Evolutionary conservation across 2,888 invertebrate genomes (phyloP), one percentile per base, ranked within the genome.

Genomic region (Amblyjoppa fuscipennis): DNA sequence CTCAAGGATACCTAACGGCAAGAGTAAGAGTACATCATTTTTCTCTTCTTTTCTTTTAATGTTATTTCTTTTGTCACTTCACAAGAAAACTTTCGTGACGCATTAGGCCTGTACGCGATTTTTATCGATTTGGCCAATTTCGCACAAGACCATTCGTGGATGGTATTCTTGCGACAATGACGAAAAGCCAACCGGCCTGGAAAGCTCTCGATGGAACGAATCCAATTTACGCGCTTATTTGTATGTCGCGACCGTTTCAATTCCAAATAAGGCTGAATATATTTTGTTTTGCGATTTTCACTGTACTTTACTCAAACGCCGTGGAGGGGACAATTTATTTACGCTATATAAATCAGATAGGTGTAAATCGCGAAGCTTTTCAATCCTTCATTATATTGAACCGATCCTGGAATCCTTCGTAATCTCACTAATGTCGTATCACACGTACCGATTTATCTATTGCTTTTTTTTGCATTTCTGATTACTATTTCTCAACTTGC

Each of bases 21-120:
- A 34, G 20, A 16, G 51, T 28, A 41, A 70, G 11, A 61, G 13
- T 31, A 59, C 61, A 45, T 41, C 20, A 69, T 82, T 53, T 34
- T 6, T 53, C 49, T 69, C 3, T 16, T 45, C 25, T 73, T 74
- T 16, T 34, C 25, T 73, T 74, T 2, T 78, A 38, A 51, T 70
- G 11, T 41, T 41, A 41, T 13, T 61, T 64, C 59, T 41, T 76
- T 76, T 53, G 11, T 25, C 20, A 61, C 13, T 28, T 31, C 13
- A 61, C 25, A 59, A n/a, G 38, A 41, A 68, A 68, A 66, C 25
- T 68, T 53, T 68, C 41, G 34, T 25, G 38, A 68, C 41, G 16
- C 7, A 77, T 68, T 77, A 77, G 77, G 77, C 77, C 68, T 41
- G 56, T 31, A 31, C 45, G 69, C 59, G 69, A 69, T 59, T 69